Percentiles rank a stretch among this genome's conserved stretches.
Evolutionary conservation across 2,797 vertebrate species (phyloP).

Genomic region (Loriculus beryllinus): DNA sequence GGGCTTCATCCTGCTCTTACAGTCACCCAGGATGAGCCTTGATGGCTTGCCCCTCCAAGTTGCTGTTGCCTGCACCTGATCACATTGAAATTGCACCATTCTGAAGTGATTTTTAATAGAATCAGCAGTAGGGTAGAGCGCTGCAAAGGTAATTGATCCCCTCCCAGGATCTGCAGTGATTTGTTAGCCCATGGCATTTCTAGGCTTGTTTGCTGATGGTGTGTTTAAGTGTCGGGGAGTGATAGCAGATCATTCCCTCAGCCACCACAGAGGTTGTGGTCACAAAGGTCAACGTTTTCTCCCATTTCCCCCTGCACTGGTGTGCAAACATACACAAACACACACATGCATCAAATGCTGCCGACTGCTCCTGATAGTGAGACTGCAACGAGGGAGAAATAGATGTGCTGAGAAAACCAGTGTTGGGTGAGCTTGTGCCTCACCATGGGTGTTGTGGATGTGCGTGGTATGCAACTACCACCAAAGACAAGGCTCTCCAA

Average conservation of each 20-base stretch:
- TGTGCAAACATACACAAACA: not conserved
- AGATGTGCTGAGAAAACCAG: accelerated
- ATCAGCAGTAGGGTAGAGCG: not conserved
- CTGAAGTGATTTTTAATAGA: not conserved
- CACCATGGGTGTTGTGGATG: accelerated
- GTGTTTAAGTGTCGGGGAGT: not conserved
- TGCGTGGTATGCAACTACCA: accelerated
- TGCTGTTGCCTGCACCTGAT: not conserved
- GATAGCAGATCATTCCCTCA: not conserved
- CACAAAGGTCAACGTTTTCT: not conserved
- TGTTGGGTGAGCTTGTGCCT: not conserved
- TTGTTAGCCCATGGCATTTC: not conserved
- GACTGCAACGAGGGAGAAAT: not conserved
- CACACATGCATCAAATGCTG: accelerated
- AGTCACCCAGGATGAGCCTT: not conserved
- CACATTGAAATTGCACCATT: accelerated
- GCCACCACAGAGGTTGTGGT: accelerated
- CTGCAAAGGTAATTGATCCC: not conserved
- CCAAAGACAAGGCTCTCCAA: not conserved
- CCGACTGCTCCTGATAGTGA: accelerated
- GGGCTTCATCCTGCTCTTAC: not conserved
- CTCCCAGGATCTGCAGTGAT: not conserved
- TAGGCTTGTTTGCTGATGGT: not conserved
- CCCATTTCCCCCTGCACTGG: accelerated
- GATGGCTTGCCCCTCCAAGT: not conserved